Conservation (phyloP, 1,140 invertebrate genomes). For the Sinonovacula constricta region DNA sequence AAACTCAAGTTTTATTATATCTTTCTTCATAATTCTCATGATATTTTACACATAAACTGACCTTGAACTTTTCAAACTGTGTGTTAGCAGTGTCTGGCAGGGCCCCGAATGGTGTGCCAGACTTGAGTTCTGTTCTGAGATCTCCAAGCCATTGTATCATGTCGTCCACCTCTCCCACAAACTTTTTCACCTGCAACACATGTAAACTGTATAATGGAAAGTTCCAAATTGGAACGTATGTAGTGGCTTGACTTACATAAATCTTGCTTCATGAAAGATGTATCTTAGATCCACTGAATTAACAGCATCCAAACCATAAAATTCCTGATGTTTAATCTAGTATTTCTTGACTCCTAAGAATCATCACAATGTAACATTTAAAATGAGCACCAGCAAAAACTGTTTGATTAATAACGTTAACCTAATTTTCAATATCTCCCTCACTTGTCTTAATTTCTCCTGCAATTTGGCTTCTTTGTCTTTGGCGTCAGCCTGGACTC, state of each 20-base stretch:
- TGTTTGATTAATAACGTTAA: no score
- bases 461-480: conserved; percentile 94
- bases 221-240: no score
- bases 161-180: conserved; percentile 97
- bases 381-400: no score
- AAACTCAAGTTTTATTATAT: background rate
- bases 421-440: background rate
- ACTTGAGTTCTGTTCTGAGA: conserved; percentile 93
- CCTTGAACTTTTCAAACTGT: conserved; percentile 97
- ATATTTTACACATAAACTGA: conserved; percentile 67
- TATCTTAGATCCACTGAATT: no score
- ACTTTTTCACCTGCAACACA: conserved; percentile 94
- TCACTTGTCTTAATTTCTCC: conserved; percentile 88
- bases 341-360: no score
- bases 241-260: no score
- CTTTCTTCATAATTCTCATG: background rate
- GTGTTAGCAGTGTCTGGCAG: conserved; percentile 98
- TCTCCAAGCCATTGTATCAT: conserved; percentile 96
- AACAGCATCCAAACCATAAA: no score
- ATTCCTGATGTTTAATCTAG: no score
- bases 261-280: no score
- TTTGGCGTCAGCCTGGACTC: conserved; percentile 91
- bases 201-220: no score
- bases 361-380: no score
- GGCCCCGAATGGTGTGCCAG: conserved; percentile 96